Base-by-base conservation (phyloP, 2,113 vertebrate genomes). In the Proteles cristata region DNA sequence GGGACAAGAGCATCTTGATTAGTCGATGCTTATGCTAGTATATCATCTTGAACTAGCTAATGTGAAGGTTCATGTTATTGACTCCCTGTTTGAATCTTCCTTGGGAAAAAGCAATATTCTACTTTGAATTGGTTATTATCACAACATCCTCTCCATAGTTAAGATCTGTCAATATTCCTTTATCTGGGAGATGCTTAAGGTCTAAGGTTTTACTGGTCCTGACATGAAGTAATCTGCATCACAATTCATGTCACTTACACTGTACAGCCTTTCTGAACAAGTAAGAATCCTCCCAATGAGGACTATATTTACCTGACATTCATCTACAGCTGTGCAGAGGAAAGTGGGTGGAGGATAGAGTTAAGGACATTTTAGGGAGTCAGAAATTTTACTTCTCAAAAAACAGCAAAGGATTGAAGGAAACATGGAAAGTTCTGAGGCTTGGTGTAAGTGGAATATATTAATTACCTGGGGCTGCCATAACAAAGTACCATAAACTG, bases 81-180 rank as follows among this genome's bases (percentile, higher is more conserved):
- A 97, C 92, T 96, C 91, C 23, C 12, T 95, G 80, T 93, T 93
- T 94, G 85, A 97, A 94, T 96, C 97, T 94, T 98, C 61, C 97
- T 98, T 97, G 83, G 86, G 97, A 88, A 92, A 97, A 96, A 98
- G 85, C 91, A 96, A 90, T 96, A 95, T 63, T 89, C 93, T 17
- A 74, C 96, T 97, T 97, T 83, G 45, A 61, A 97, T 84, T 92
- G 74, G 58, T 96, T 65, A 96, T 66, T 96, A 94, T 84, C 45
- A 25, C 93, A 98, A 94, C 35, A 83, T 1, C 0, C 82, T 76
- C 35, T 68, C 73, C 45, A 97, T 93, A 86, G 91, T 84, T 66
- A 65, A 98, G 93, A 96, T 90, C 66, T 96, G 92, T 66, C 97
- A 93, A 92, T 58, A 97, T 73, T 95, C 58, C 53, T 65, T 92